These are phyloP conservation scores for Drosophila grimshawi DNA, from an alignment of 1,140 invertebrate genomes.

Conservation along the genomic window DNA sequence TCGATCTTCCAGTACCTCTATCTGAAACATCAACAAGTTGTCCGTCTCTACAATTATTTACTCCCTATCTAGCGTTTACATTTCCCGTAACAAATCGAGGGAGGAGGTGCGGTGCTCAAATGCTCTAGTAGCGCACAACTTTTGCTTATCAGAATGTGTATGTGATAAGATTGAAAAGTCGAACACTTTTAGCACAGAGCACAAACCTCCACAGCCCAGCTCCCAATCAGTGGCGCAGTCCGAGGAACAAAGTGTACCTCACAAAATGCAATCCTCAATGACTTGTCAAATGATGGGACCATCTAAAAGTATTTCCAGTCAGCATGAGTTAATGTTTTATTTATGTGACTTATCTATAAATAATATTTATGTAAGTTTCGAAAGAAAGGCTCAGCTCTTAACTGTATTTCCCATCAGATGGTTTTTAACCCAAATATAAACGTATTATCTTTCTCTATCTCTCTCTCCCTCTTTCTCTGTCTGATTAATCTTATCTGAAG, in stretches of 20 bases:
- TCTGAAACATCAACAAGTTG: slow-evolving; percentile 16
- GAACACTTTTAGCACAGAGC: background rate
- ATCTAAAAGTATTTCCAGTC: slow-evolving; percentile 5
- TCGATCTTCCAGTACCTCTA: slow-evolving; percentile 17
- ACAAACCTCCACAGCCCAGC: background rate
- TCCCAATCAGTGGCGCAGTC: slow-evolving; percentile 9
- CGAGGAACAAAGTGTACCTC: background rate
- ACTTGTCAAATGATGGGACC: slow-evolving; percentile 14
- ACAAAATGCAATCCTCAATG: slow-evolving; percentile 43
- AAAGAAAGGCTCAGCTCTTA: background rate
- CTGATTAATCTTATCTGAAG: slow-evolving; percentile 10
- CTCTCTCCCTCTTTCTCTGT: background rate
- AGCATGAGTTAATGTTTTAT: slow-evolving; percentile 21
- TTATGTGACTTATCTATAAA: slow-evolving; percentile 26
- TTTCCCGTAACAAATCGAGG: slow-evolving; percentile 11
- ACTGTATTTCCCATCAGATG: too few relatives aligned
- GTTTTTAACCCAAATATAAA: too few relatives aligned
- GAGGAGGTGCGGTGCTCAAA: slow-evolving; percentile 7
- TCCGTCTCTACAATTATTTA: slow-evolving; percentile 8
- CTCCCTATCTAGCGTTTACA: slow-evolving; percentile 9
- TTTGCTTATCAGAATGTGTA: slow-evolving; percentile 22
- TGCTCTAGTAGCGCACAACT: slow-evolving; percentile 25
- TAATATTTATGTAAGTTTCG: background rate
- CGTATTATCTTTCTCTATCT: background rate
- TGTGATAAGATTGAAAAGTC: slow-evolving; percentile 44